Evolutionary conservation across 2,113 vertebrate species (phyloP).

Genomic region (Cheirogaleus medius): DNA sequence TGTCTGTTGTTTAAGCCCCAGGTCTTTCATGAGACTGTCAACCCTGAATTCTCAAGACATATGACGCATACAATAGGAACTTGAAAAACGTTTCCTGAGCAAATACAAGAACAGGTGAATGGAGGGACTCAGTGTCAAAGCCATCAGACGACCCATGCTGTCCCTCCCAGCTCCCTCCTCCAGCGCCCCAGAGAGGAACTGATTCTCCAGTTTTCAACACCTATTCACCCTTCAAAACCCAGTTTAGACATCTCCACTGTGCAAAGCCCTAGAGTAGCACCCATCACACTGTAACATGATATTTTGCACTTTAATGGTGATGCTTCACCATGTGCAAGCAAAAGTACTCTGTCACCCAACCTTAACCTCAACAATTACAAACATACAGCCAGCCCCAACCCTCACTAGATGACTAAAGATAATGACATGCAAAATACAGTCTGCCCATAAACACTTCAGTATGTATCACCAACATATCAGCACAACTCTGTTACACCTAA

Average conservation of each 20-base stretch:
- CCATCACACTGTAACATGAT: fast-evolving
- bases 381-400: background rate
- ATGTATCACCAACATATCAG: background rate
- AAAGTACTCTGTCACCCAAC: background rate
- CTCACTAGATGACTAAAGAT: background rate
- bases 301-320: background rate
- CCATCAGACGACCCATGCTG: too few relatives aligned
- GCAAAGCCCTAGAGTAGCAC: background rate
- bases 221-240: background rate
- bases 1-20: background rate
- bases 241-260: too few relatives aligned
- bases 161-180: background rate
- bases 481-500: background rate
- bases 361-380: background rate
- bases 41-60: background rate
- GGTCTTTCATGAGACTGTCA: background rate
- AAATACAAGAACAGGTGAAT: background rate
- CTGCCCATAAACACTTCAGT: background rate
- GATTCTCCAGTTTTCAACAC: background rate
- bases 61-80: background rate
- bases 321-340: background rate
- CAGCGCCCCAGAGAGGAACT: background rate
- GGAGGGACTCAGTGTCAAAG: background rate
- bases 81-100: background rate
- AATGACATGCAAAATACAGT: background rate